Base-by-base conservation (phyloP, 1,140 invertebrate species). In the Bradynema listronoti region DNA sequence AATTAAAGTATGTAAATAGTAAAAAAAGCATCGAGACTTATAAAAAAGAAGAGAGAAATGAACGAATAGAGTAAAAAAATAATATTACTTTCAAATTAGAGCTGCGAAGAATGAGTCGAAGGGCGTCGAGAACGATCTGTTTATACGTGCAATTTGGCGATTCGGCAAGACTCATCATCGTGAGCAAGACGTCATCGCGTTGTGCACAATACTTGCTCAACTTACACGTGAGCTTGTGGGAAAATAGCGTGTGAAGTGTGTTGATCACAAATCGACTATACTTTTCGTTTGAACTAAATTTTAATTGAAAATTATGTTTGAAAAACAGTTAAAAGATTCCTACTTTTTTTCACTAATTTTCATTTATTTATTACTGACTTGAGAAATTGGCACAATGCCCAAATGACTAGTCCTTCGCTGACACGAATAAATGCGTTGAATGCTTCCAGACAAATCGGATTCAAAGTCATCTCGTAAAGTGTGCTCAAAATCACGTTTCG, bases 261-360 rank as follows among this genome's bases (percentile, higher is more conserved):
- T 55, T 55, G 11, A 30, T 55, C 7, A 36, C 52, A 16, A n/a
- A 55, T 27, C 24, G 19, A 27, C 52, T 47, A 25, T 56, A 55
- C 52, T 55, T 55, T 55, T 55, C 52, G n/a, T 43, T 24, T 16
- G 52, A 45, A n/a, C 52, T 55, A 16, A 55, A 55, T 30, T 7
- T 22, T 24, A 47, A 9, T 47, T 7, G 19, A 22, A 47, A 45
- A 42, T 53, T 53, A 53, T 7, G 16, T 7, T 11, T 45, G 7
- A 9, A 7, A 53, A 9, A 53, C n/a, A 46, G 25, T 7, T 50
- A 7, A 53, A 53, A 47, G 7, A n/a, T n/a, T n/a, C n/a, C n/a
- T n/a, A n/a, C n/a, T n/a, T n/a, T n/a, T n/a, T n/a, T n/a, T n/a
- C n/a, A n/a, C n/a, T n/a, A n/a, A n/a, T n/a, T n/a, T n/a, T n/a